Percentiles rank a stretch among this genome's conserved stretches.
Evolutionary conservation across 2,888 invertebrate species (phyloP).

Genomic region (Napeogenes sylphis): DNA sequence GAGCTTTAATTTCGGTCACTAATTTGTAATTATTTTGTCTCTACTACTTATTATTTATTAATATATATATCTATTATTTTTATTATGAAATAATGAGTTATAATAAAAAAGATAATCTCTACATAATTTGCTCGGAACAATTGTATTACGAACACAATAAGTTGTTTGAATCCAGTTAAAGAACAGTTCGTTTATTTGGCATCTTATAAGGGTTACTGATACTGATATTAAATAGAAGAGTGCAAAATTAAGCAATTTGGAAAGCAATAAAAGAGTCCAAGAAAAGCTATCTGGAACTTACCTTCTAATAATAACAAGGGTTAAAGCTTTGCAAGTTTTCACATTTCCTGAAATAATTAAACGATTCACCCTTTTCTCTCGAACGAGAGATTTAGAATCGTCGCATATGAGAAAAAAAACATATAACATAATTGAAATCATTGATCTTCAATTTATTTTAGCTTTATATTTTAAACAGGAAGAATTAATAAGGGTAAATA

Average conservation of each 20-base stretch:
- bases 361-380: conserved; percentile 25
- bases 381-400: conserved; percentile 14
- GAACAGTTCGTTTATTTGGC: background rate
- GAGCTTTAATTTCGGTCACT: background rate
- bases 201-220: background rate
- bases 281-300: conserved; percentile 31
- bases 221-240: conserved; percentile 6
- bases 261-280: conserved; percentile 25
- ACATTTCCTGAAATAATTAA: conserved; percentile 68
- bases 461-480: too few species aligned
- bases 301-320: conserved; percentile 57
- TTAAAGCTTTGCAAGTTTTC: conserved; percentile 59
- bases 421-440: too few species aligned
- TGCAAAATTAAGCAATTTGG: conserved; percentile 27
- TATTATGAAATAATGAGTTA: too few species aligned
- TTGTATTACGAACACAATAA: background rate
- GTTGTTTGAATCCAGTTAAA: background rate
- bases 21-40: too few species aligned
- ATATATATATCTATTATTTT: too few species aligned
- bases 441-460: too few species aligned
- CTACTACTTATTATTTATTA: too few species aligned
- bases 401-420: conserved; percentile 6
- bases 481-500: too few species aligned
- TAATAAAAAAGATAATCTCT: too few species aligned
- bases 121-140: background rate